Evolutionary conservation across 53 echinoderm and acorn worm species (phyloP).

Genomic region (Paelopatides confundens): DNA sequence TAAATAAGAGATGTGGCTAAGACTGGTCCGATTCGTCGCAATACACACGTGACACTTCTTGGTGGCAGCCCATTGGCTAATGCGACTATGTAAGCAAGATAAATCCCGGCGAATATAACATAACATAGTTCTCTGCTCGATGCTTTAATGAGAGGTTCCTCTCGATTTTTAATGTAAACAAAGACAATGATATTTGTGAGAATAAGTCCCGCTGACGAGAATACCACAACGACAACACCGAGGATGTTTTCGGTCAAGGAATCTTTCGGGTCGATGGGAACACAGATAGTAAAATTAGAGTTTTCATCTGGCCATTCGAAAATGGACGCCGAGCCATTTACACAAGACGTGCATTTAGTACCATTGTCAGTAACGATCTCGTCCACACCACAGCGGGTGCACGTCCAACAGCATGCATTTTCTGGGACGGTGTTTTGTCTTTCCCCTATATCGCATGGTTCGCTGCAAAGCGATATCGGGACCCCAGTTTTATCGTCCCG

Average conservation of each 20-base stretch:
- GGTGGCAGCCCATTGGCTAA: slow-evolving; percentile 9
- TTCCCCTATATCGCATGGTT: slow-evolving; percentile 74
- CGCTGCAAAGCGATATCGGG: slow-evolving; percentile 90
- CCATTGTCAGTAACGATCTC: slow-evolving; percentile 83
- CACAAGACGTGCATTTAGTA: slow-evolving; percentile 76
- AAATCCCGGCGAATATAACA: slow-evolving; percentile 84
- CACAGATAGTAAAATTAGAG: slow-evolving; percentile 54
- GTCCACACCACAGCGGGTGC: slow-evolving; percentile 62
- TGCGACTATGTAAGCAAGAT: slow-evolving; percentile 66
- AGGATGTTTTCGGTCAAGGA: slow-evolving; percentile 68
- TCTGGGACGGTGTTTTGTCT: slow-evolving; percentile 71
- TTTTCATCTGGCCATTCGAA: slow-evolving; percentile 75
- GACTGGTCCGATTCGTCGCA: slow-evolving; percentile 77
- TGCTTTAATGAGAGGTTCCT: slow-evolving; percentile 91
- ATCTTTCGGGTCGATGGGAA: slow-evolving; percentile 60
- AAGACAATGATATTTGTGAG: slow-evolving; percentile 58
- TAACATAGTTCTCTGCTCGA: slow-evolving; percentile 94
- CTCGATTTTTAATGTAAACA: slow-evolving; percentile 74
- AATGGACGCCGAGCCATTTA: slow-evolving; percentile 39
- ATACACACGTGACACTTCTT: slow-evolving; percentile 37
- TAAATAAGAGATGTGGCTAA: slow-evolving; percentile 87
- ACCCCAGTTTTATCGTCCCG: slow-evolving; percentile 50
- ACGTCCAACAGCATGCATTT: slow-evolving; percentile 93
- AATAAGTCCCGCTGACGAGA: slow-evolving; percentile 62
- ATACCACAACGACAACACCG: slow-evolving; percentile 50